phyloP scores from a whole-genome alignment of 2,888 invertebrate species.

The Caenorhabditis panamensis region DNA sequence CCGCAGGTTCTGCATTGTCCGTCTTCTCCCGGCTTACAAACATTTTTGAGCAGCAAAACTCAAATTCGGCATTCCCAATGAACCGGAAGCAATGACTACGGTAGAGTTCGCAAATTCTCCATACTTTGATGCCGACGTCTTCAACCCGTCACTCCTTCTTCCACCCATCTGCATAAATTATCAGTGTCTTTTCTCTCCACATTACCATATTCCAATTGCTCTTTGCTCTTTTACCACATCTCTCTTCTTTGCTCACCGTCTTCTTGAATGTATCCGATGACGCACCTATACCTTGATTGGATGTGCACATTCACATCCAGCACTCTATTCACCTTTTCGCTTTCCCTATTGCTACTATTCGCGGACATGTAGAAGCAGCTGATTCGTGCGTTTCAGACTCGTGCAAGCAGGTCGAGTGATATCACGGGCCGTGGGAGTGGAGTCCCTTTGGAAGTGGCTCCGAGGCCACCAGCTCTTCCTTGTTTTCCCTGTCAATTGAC shows the following conservation, averaged over 20 bases:
- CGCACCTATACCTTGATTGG: conserved; percentile 19
- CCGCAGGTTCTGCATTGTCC: conserved; percentile 8
- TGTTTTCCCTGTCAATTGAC: conserved; percentile 13
- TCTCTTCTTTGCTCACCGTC: background rate
- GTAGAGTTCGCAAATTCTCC: background rate
- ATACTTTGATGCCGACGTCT: conserved; percentile 12
- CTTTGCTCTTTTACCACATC: conserved; percentile 31
- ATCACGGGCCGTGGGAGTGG: conserved; percentile 10
- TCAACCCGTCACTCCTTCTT: conserved; percentile 23
- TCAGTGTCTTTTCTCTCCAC: conserved; percentile 10
- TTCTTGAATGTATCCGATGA: conserved; percentile 23
- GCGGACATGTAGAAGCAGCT: conserved; percentile 12
- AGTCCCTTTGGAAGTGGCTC: no score
- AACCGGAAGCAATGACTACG: conserved; percentile 16
- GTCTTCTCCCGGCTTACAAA: conserved; percentile 23
- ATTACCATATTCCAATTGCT: conserved; percentile 52
- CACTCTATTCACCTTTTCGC: background rate
- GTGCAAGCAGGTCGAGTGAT: background rate
- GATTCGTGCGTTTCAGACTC: conserved; percentile 19
- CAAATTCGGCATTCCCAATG: conserved; percentile 11
- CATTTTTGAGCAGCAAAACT: background rate
- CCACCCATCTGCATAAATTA: conserved; percentile 42
- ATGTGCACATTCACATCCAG: conserved; percentile 11
- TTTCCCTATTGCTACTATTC: conserved; percentile 7
- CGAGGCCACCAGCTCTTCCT: no score